These are phyloP conservation scores for Apodemia hepburni DNA, from an alignment of 2,888 invertebrate species.

Conservation along the genomic window DNA sequence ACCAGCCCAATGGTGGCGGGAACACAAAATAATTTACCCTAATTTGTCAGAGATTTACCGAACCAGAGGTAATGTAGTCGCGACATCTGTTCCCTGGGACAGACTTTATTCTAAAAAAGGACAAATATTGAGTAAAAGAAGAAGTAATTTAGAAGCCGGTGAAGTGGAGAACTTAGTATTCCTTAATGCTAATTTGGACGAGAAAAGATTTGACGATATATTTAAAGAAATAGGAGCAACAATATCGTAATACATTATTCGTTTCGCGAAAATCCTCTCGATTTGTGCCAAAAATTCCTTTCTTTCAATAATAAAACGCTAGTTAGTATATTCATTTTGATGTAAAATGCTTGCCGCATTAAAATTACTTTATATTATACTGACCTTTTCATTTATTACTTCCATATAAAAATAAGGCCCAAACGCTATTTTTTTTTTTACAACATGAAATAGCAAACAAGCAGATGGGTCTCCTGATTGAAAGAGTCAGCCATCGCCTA, in stretches of 20 bases:
- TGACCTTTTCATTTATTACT: too few relatives aligned
- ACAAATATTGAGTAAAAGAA: conserved; percentile 11
- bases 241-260: neutral
- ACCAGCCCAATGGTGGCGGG: conserved; percentile 19
- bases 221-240: neutral
- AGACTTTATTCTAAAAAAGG: conserved; percentile 16
- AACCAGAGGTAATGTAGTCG: conserved; percentile 11
- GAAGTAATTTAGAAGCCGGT: neutral
- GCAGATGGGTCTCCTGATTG: too few relatives aligned
- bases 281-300: too few relatives aligned
- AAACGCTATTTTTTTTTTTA: too few relatives aligned
- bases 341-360: too few relatives aligned
- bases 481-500: too few relatives aligned
- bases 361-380: too few relatives aligned
- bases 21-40: conserved; percentile 18
- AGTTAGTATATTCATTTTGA: too few relatives aligned
- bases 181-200: conserved; percentile 14
- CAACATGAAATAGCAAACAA: too few relatives aligned
- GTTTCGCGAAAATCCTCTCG: too few relatives aligned
- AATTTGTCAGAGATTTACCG: conserved; percentile 12
- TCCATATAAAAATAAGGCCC: too few relatives aligned
- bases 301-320: too few relatives aligned
- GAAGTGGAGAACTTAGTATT: conserved; percentile 16
- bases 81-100: conserved; percentile 18
- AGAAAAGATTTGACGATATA: neutral